Evolutionary conservation across 2,888 invertebrate genomes (phyloP).

Genomic region (Parnassius glacialis): DNA sequence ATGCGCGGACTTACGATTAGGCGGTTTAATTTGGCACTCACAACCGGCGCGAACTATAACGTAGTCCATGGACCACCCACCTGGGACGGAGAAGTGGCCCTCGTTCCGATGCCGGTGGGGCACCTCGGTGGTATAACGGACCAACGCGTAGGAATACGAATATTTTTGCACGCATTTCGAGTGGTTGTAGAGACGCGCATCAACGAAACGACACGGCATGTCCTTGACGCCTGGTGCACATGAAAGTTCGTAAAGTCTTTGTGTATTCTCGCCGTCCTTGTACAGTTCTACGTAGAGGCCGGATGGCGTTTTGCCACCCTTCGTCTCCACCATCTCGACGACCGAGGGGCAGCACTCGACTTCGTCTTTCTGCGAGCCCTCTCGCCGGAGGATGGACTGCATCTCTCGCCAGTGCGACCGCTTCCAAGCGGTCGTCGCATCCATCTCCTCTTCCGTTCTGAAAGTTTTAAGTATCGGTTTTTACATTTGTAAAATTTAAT

Average conservation of each 20-base stretch:
- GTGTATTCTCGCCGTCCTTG: slow-evolving; percentile 84
- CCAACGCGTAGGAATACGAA: slow-evolving; percentile 91
- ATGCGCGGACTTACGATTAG: slow-evolving; percentile 66
- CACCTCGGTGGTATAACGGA: slow-evolving; percentile 80
- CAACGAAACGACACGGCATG: slow-evolving; percentile 88
- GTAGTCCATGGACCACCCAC: slow-evolving; percentile 26
- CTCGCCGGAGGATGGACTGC: slow-evolving; percentile 81
- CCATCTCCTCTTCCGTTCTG: slow-evolving; percentile 70
- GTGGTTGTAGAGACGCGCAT: slow-evolving; percentile 83
- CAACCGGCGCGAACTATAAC: slow-evolving; percentile 87
- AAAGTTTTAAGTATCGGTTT: slow-evolving; percentile 10
- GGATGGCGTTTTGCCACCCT: slow-evolving; percentile 87
- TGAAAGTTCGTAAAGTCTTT: slow-evolving; percentile 89
- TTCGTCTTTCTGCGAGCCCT: slow-evolving; percentile 69
- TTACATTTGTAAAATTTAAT: no score
- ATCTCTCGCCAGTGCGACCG: slow-evolving; percentile 83
- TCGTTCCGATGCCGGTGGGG: slow-evolving; percentile 43
- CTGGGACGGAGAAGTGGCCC: slow-evolving; percentile 25
- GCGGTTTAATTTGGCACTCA: slow-evolving; percentile 87
- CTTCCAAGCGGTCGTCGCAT: slow-evolving; percentile 72
- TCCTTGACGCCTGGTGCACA: slow-evolving; percentile 86
- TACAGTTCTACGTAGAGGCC: slow-evolving; percentile 88
- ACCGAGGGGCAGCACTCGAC: slow-evolving; percentile 92
- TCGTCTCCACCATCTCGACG: slow-evolving; percentile 88
- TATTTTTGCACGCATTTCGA: slow-evolving; percentile 92